Percentiles rank a stretch among this genome's conserved stretches.
Conservation (phyloP, 2,113 vertebrate species). For the Sprattus sprattus region DNA sequence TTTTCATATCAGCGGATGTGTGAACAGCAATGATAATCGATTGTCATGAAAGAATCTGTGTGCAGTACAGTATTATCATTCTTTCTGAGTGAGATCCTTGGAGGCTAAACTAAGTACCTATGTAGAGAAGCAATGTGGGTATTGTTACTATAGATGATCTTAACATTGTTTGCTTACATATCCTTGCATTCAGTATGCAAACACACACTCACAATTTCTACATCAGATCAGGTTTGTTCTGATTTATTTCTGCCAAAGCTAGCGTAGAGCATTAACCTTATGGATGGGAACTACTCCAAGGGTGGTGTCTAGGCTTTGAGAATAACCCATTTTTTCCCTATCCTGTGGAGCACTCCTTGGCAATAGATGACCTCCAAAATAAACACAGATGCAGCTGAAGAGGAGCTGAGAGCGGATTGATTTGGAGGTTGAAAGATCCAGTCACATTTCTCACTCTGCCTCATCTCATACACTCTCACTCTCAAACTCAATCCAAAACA, state of each 20-base stretch:
- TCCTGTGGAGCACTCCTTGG: slow-evolving; percentile 42
- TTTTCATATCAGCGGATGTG: not conserved
- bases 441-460: not conserved
- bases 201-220: not conserved
- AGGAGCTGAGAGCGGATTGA: slow-evolving; percentile 47
- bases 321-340: slow-evolving; percentile 30
- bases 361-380: slow-evolving; percentile 40
- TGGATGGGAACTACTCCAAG: slow-evolving; percentile 21
- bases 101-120: not conserved
- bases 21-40: not conserved
- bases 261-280: slow-evolving; percentile 34
- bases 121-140: not conserved
- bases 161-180: not conserved
- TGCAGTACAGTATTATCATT: not conserved
- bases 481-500: too few relatives aligned
- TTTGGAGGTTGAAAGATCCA: slow-evolving; percentile 36
- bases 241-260: not conserved
- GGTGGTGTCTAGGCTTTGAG: slow-evolving; percentile 21
- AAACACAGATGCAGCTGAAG: slow-evolving; percentile 30
- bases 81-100: not conserved
- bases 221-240: not conserved
- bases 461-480: not conserved
- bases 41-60: not conserved
- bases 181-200: not conserved
- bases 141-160: not conserved